These are phyloP conservation scores for Catocala sponsa DNA, from an alignment of 2,888 invertebrate species.

Conservation along the genomic window DNA sequence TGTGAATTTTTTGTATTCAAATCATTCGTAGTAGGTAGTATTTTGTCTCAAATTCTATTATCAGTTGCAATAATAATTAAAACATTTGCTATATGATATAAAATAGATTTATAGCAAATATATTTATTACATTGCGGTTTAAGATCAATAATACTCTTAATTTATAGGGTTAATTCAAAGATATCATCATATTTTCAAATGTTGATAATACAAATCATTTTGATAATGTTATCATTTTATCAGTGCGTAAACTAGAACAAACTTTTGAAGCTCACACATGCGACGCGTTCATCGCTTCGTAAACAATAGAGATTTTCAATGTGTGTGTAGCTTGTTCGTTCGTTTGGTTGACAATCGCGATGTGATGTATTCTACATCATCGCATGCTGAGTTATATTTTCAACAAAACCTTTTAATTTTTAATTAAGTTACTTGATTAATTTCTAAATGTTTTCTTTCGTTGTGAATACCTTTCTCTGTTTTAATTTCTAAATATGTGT, in stretches of 20 bases:
- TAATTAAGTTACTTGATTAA: conserved; percentile 82
- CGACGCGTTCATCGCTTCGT: conserved; percentile 70
- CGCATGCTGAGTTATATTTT: conserved; percentile 87
- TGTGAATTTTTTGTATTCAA: no score
- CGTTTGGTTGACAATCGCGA: conserved; percentile 88
- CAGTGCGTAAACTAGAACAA: conserved; percentile 79
- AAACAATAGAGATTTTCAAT: conserved; percentile 79
- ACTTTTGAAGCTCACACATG: conserved; percentile 71
- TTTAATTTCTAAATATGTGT: conserved; percentile 93
- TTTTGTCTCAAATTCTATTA: no score
- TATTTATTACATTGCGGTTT: conserved; percentile 1
- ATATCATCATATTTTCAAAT: conserved; percentile 21
- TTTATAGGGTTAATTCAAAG: conserved; percentile 19
- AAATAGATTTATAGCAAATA: neutral
- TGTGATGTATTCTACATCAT: conserved; percentile 88
- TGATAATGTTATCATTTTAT: conserved; percentile 85
- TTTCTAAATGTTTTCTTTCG: conserved; percentile 87
- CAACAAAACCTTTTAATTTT: conserved; percentile 85
- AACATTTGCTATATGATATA: no score
- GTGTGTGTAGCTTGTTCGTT: conserved; percentile 86
- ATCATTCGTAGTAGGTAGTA: no score
- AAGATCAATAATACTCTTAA: conserved; percentile 12
- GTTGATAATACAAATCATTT: conserved; percentile 57
- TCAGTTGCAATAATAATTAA: no score
- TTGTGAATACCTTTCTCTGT: conserved; percentile 84